phyloP scores from a whole-genome alignment of 1,140 invertebrate genomes.

The Pantala flavescens region DNA sequence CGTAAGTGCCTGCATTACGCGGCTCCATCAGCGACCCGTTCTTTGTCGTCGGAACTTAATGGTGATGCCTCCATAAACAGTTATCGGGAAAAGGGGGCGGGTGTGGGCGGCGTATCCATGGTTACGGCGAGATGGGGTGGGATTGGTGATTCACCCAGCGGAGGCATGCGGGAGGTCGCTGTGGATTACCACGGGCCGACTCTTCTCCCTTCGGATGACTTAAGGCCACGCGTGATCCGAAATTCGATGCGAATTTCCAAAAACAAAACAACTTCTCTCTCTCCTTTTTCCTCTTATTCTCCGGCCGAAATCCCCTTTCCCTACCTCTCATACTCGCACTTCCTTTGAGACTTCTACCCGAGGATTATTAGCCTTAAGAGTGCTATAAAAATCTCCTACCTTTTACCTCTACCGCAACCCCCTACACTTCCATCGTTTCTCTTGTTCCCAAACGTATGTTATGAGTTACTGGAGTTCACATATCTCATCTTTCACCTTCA shows the following conservation, averaged over 20 bases:
- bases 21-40: too few species aligned
- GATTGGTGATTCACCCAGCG: neutral
- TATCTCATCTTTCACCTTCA: too few species aligned
- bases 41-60: too few species aligned
- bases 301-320: neutral
- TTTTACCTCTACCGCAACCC: too few species aligned
- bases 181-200: neutral
- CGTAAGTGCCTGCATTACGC: too few species aligned
- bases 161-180: neutral
- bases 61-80: too few species aligned
- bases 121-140: neutral
- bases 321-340: neutral
- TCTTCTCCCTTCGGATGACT: neutral
- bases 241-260: neutral
- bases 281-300: neutral
- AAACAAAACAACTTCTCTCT: neutral
- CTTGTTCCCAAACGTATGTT: too few species aligned
- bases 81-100: too few species aligned
- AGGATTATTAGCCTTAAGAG: neutral
- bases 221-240: slow-evolving; percentile 6
- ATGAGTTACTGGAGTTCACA: too few species aligned
- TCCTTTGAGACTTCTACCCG: neutral
- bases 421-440: too few species aligned
- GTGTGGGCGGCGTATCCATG: neutral
- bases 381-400: neutral